Evolutionary conservation across 1,140 invertebrate species (phyloP), one percentile per base, ranked within the genome.

Genomic region (Drosophila navojoa): DNA sequence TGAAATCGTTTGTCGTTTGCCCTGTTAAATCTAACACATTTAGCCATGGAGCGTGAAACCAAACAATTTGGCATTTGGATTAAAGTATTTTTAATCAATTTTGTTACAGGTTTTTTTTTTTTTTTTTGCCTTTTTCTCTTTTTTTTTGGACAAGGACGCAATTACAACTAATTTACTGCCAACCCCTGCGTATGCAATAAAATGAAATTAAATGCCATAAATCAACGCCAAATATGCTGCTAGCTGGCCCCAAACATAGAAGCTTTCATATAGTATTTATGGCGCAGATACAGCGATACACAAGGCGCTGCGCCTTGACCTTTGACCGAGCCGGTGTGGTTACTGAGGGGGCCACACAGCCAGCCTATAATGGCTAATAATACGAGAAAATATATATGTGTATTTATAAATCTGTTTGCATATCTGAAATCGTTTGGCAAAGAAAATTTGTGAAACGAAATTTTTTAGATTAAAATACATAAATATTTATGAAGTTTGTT

Each of bases 131-230:
- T 32, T 32, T 9, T 22, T 77, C 42, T 68, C 9, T 25, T 7
- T 49, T 71, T 38, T 3, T 11, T 52, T 35, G 44, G 42, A 15
- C 32, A 38, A 22, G 38, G 40, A 47, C 54, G 63, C 52, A 68
- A 54, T 77, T 77, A 69, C 63, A 73, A 68, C 74, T 77, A 64
- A 74, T 77, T 77, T 77, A 73, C 29, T 72, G 61, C 58, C 47
- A 44, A 45, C 49, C 29, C 5, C 44, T 19, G 66, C 16, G 55
- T 53, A 54, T 77, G 77, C 58, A 85, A 77, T 84, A 75, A 76
- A 75, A 81, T 63, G 76, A 71, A 87, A 84, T 87, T 87, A 73
- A 71, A 68, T 80, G 76, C 67, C 70, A 89, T 87, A 87, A 89
- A 87, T 87, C 84, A 89, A 71, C 29, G 68, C n/a, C 61, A 52